phyloP scores from a whole-genome alignment of 1,140 invertebrate species.

The Drosophila tsacasi region DNA sequence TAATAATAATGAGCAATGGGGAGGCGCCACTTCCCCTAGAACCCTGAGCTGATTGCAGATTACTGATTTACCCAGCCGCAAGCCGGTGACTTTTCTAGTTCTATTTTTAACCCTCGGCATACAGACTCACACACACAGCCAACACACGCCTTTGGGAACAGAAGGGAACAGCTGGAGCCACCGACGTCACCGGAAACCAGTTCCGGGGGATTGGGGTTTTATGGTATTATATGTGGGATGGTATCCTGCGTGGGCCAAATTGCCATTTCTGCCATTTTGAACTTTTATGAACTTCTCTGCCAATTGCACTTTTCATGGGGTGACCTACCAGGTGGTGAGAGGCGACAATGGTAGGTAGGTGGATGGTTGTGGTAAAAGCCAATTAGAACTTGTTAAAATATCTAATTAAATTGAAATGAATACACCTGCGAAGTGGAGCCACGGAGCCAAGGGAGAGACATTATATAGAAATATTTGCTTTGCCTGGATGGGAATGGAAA shows the following conservation, averaged over 20 bases:
- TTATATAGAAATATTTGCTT: background rate
- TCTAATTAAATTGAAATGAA: conserved; percentile 35
- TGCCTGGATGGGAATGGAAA: background rate
- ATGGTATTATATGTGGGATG: conserved; percentile 5
- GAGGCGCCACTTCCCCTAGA: background rate
- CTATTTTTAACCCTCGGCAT: conserved; percentile 35
- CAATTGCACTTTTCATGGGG: conserved; percentile 31
- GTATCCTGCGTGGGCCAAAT: conserved; percentile 34
- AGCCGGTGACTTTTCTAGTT: conserved; percentile 42
- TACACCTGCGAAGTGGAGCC: conserved; percentile 13
- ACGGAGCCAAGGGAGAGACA: background rate
- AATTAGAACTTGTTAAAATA: conserved; percentile 43
- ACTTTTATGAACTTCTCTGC: conserved; percentile 32
- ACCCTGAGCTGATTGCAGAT: conserved; percentile 41
- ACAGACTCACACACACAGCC: conserved; percentile 16
- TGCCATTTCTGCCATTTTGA: conserved; percentile 26
- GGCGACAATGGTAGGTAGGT: background rate
- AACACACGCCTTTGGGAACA: conserved; percentile 3
- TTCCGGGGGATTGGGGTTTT: background rate
- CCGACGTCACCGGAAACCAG: conserved; percentile 35
- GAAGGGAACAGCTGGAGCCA: conserved; percentile 25
- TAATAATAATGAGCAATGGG: conserved; percentile 47
- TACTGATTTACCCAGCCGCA: conserved; percentile 40
- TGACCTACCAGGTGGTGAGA: background rate
- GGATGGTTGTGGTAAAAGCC: conserved; percentile 7